Evolutionary conservation across 2,797 vertebrate species (phyloP), one percentile per base, ranked within the genome.

Genomic region (Borostomias antarcticus): DNA sequence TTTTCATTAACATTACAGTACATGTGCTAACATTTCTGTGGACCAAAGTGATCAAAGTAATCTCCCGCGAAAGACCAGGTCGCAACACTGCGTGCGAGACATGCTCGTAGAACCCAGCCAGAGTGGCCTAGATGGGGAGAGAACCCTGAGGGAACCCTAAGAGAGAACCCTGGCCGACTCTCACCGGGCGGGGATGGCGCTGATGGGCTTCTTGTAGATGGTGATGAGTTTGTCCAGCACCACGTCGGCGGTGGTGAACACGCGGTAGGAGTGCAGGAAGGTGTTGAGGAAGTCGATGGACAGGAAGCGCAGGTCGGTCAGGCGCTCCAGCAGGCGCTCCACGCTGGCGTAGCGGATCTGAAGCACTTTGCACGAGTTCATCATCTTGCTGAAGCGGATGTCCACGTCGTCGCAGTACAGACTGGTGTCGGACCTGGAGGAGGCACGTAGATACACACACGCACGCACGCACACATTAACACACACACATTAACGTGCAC

Each of bases 281-380:
- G 97, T 98, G 92, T 98, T 99, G 69, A 99, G 94, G 79, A 99
- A 99, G 89, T 99, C 97, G 1, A 98, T 98, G 89, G 96, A 98
- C 65, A 99, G 94, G 90, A 98, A 98, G 37, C 97, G 93, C 84
- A 98, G 82, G 89, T 98, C 97, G 0, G 96, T 99, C 83, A 99
- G 92, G 69, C 97, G 80, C 89, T 98, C 96, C 86, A 99, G 82
- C 70, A 99, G 84, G 2, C 97, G 92, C 17, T 95, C 96, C 83
- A 99, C 97, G 0, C 96, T 99, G 68, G 97, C 97, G 1, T 98
- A 98, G 73, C 97, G 97, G 85, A 99, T 98, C 94, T 98, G 97
- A 78, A 98, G 94, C 77, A 98, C 97, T 87, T 98, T 98, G 90
- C 97, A 98, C 28, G 96, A 98, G 89, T 99, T 98, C 96, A 98